These are phyloP conservation scores for Dendrocincla fuliginosa DNA, from an alignment of 2,797 vertebrate genomes.

Conservation along the genomic window DNA sequence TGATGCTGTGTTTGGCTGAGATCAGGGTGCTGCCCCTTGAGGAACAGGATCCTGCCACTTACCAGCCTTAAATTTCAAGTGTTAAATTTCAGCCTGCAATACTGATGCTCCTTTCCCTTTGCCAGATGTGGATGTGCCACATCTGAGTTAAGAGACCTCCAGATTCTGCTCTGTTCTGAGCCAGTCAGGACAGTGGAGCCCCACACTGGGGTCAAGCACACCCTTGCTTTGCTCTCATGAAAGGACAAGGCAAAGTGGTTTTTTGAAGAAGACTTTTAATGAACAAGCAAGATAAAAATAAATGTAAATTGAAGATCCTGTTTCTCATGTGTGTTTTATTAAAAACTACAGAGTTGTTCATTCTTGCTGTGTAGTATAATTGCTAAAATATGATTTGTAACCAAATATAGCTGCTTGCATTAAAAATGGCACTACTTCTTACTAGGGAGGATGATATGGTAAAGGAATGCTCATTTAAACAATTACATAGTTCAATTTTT, in stretches of 20 bases:
- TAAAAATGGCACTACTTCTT: conserved; percentile 39
- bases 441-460: conserved; percentile 38
- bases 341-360: conserved; percentile 57
- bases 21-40: not conserved
- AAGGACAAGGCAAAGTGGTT: not conserved
- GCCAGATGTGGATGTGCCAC: not conserved
- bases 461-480: conserved; percentile 51
- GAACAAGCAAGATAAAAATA: conserved; percentile 61
- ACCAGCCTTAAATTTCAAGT: not conserved
- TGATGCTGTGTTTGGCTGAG: not conserved
- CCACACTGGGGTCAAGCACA: not conserved
- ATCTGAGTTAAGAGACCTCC: not conserved
- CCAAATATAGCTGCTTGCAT: conserved; percentile 62
- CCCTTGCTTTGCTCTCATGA: not conserved
- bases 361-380: conserved; percentile 67
- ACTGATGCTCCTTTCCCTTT: not conserved
- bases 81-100: not conserved
- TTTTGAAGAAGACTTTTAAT: not conserved
- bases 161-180: not conserved
- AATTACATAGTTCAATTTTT: conserved; percentile 12
- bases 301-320: conserved; percentile 63
- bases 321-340: conserved; percentile 65
- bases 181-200: fast-evolving
- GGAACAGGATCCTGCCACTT: not conserved
- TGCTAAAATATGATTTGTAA: conserved; percentile 69